Evolutionary conservation across 92 coral and sea anemone species (phyloP), one percentile per base, ranked within the genome.

Genomic region (Anthopleura xanthogrammica): DNA sequence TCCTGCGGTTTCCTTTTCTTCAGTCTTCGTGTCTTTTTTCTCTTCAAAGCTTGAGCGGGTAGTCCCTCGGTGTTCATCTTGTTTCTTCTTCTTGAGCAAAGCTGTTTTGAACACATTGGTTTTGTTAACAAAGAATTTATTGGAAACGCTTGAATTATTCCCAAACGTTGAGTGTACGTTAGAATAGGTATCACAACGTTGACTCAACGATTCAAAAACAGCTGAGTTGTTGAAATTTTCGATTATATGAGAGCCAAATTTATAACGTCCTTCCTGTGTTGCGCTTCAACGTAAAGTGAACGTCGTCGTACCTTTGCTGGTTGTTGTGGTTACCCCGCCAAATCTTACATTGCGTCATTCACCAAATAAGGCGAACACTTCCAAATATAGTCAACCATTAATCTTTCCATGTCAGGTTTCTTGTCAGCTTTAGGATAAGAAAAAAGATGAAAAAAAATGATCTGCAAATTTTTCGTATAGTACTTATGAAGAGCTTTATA

Each of bases 21-120:
- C 2, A 91, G 76, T 55, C 98, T 83, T 22, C 98, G 85, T 10
- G 94, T 81, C 87, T 93, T 93, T 87, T 90, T 90, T 77, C 88
- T 86, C 76, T 86, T 80, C 60, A 81, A 17, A 20, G 85, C 85
- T 76, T 86, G 83, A 12, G 76, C 75, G 20, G 83, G 87, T 78
- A 77, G 46, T 29, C 83, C 87, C 56, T 87, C 90, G 83, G 83
- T 68, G 83, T 85, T 85, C 88, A 85, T 85, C 65, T 80, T 85
- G 55, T 64, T 72, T 79, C 79, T 79, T 84, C 87, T 77, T 43
- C 46, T 65, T 56, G 77, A 77, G 81, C 24, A 40, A 41, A 85
- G 62, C 36, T 58, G 64, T 13, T 75, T 76, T 78, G 83, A 85
- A 85, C 88, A 85, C 88, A 85, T 85, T 24, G 41, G 70, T 16